A percentile compares a stretch with the other conserved stretches of the same genome.
These are phyloP conservation scores for Phataginus tricuspis DNA, from an alignment of 2,797 vertebrate species.

Conservation along the genomic window DNA sequence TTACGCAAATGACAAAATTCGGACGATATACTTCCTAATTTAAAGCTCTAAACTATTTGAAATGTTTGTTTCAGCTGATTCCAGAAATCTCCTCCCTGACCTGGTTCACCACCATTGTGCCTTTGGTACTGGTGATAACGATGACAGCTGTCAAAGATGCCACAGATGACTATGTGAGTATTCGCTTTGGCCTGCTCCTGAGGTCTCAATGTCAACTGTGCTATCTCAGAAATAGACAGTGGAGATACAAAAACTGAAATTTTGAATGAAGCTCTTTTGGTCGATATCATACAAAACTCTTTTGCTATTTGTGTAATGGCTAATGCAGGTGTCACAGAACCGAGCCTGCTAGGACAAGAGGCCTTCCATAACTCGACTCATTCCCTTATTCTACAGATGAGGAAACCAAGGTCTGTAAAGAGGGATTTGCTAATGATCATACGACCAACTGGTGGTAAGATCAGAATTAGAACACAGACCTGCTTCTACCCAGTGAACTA, in stretches of 20 bases:
- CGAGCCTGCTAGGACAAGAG: neutral
- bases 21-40: neutral
- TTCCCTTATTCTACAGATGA: neutral
- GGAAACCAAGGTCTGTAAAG: neutral
- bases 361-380: neutral
- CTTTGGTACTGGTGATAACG: constrained; percentile 91
- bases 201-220: neutral
- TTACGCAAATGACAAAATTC: neutral
- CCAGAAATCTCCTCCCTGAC: constrained; percentile 92
- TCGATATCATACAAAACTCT: neutral
- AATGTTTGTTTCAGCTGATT: constrained; percentile 87
- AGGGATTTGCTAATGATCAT: neutral
- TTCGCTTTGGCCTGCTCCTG: neutral
- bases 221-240: neutral
- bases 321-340: neutral
- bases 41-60: neutral
- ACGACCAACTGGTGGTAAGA: neutral
- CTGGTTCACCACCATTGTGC: constrained; percentile 94
- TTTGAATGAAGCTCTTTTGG: constrained; percentile 17
- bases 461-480: neutral
- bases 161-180: constrained; percentile 91
- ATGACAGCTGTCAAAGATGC: constrained; percentile 93
- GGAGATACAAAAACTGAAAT: neutral
- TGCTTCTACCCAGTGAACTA: neutral
- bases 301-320: neutral